Percentiles rank a stretch among this genome's conserved stretches.
Evolutionary conservation across 2,888 invertebrate species (phyloP).

Genomic region (Drepanosiphum platanoidis): DNA sequence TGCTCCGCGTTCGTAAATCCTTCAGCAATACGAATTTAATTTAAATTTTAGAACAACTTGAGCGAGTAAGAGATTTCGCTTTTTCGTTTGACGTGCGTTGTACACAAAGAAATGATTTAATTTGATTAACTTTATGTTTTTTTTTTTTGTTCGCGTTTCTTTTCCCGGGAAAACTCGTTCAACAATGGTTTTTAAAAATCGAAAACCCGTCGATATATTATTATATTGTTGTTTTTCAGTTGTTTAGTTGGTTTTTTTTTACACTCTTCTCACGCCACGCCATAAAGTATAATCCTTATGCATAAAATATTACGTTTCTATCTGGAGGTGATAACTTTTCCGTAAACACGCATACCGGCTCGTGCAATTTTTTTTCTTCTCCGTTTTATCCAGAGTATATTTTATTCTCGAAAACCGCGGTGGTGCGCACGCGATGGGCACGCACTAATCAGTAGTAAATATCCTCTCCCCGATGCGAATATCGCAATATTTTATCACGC

Average conservation of each 20-base stretch:
- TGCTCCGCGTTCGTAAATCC: not conserved
- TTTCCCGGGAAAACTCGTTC: not conserved
- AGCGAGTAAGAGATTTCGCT: not conserved
- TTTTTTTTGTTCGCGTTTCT: not conserved
- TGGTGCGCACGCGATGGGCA: not conserved
- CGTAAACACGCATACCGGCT: too few species aligned
- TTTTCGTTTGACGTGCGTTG: not conserved
- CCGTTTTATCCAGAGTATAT: not conserved
- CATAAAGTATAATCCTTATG: too few species aligned
- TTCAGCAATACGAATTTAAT: slow-evolving; percentile 37
- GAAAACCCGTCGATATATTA: not conserved
- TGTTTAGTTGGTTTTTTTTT: too few species aligned
- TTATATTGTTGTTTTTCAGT: too few species aligned
- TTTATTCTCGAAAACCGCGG: not conserved
- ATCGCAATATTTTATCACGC: too few species aligned
- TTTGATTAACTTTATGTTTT: slow-evolving; percentile 10
- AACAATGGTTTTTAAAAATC: not conserved
- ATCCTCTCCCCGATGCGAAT: not conserved
- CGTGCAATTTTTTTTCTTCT: too few species aligned
- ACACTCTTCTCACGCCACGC: too few species aligned
- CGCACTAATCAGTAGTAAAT: not conserved
- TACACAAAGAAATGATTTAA: not conserved
- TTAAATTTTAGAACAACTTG: slow-evolving; percentile 8
- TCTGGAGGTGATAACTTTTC: too few species aligned
- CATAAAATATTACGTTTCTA: too few species aligned